Conservation (phyloP, 2,797 vertebrate species). For the Echiichthys vipera region DNA sequence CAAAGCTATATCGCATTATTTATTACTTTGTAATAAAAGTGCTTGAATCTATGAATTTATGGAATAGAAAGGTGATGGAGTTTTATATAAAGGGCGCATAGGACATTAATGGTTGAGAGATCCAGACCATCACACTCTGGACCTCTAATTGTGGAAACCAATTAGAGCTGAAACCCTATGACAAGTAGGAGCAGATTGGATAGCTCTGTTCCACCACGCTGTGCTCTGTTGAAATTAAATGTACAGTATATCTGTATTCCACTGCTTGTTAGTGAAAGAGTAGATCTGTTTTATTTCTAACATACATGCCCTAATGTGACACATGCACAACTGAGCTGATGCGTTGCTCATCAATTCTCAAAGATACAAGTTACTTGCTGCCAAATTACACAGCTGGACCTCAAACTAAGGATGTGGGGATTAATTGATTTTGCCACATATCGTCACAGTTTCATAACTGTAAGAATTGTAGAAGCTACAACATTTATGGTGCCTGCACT, state of each 20-base stretch:
- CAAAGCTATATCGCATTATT: no score
- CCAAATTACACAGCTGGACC: conserved; percentile 11
- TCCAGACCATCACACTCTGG: not conserved
- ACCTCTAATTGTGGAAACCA: not conserved
- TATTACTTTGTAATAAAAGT: no score
- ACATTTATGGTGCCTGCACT: no score
- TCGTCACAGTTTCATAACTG: no score
- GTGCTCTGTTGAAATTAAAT: not conserved
- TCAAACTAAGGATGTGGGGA: no score
- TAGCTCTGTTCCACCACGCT: not conserved
- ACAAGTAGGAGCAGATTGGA: not conserved
- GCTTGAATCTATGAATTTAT: not conserved
- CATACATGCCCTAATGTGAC: not conserved
- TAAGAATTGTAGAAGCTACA: no score
- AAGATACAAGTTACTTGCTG: not conserved
- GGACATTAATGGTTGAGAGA: not conserved
- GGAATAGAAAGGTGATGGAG: not conserved
- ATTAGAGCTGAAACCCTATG: conserved; percentile 1
- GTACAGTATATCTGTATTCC: not conserved
- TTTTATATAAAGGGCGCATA: not conserved
- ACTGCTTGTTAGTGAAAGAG: not conserved
- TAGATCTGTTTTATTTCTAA: not conserved
- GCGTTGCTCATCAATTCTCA: not conserved
- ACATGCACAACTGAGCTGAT: not conserved
- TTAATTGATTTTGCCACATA: no score